A percentile compares a stretch with the other conserved stretches of the same genome.
Evolutionary conservation across 2,797 vertebrate species (phyloP).

Genomic region (Holocentrus rufus): DNA sequence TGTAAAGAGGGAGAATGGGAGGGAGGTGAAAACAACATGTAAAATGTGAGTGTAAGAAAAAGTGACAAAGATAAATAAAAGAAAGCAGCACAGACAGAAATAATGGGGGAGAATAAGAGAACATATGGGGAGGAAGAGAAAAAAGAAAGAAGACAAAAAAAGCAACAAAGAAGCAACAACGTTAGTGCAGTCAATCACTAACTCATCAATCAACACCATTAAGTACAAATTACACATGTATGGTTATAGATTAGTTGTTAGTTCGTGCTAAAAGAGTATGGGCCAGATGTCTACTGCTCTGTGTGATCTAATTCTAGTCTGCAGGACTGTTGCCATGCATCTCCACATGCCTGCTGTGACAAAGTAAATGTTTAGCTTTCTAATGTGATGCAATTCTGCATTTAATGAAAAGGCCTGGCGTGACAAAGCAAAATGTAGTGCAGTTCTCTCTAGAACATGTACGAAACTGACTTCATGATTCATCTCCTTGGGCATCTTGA

Average conservation of each 20-base stretch:
- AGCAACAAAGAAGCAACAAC: constrained; percentile 54
- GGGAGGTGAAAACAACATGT: constrained; percentile 4
- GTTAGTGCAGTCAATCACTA: constrained; percentile 40
- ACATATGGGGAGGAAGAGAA: constrained; percentile 12
- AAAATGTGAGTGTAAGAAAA: constrained; percentile 17
- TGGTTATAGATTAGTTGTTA: background rate
- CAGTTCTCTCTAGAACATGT: too few species aligned
- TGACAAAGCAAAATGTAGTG: too few species aligned
- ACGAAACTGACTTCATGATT: too few species aligned
- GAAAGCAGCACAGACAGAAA: background rate
- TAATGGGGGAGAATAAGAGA: constrained; percentile 45
- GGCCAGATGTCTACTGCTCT: constrained; percentile 7
- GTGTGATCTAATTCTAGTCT: background rate
- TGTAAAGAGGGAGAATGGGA: constrained; percentile 39
- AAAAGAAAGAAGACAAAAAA: constrained; percentile 25
- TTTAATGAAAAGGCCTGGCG: too few species aligned
- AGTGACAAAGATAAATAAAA: constrained; percentile 12
- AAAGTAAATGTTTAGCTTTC: background rate
- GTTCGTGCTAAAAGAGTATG: constrained; percentile 14
- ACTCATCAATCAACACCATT: constrained; percentile 33
- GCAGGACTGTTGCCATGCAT: background rate
- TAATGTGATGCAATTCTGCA: background rate
- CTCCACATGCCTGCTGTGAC: background rate
- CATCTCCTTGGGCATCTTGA: background rate
- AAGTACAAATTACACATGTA: background rate